Evolutionary conservation across 2,113 vertebrate species (phyloP).

Genomic region (Hippocampus zosterae): DNA sequence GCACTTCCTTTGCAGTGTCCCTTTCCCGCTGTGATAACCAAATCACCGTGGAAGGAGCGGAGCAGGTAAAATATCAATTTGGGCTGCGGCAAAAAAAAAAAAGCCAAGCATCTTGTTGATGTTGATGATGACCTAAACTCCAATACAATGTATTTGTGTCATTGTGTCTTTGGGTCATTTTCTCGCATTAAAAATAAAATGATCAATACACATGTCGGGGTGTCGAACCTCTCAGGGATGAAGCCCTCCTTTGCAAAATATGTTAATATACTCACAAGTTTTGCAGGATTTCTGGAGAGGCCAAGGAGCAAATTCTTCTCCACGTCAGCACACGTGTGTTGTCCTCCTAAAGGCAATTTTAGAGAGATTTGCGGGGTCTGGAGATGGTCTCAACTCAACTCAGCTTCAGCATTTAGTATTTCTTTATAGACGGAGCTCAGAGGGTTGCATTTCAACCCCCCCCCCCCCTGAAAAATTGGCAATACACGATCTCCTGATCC

Average conservation of each 20-base stretch:
- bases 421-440: slow-evolving; percentile 56
- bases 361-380: slow-evolving; percentile 63
- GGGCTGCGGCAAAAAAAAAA: slow-evolving; percentile 6
- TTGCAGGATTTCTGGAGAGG: slow-evolving; percentile 46
- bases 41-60: slow-evolving; percentile 37
- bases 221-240: slow-evolving; percentile 36
- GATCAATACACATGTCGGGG: slow-evolving; percentile 10
- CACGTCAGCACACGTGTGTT: slow-evolving; percentile 25
- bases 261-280: slow-evolving; percentile 42
- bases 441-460: slow-evolving; percentile 48
- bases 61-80: slow-evolving; percentile 14
- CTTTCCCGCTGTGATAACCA: slow-evolving; percentile 44
- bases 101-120: background rate
- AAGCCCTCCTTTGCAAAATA: slow-evolving; percentile 13
- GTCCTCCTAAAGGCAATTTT: slow-evolving; percentile 63
- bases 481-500: slow-evolving; percentile 59
- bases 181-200: background rate
- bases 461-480: slow-evolving; percentile 21
- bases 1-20: slow-evolving; percentile 54
- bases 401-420: slow-evolving; percentile 53
- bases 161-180: background rate
- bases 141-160: background rate
- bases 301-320: slow-evolving; percentile 47
- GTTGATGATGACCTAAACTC: background rate
- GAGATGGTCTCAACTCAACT: slow-evolving; percentile 44